Base-by-base conservation (phyloP, 35 echinoderm and acorn worm genomes). In the Antedon bifida region DNA sequence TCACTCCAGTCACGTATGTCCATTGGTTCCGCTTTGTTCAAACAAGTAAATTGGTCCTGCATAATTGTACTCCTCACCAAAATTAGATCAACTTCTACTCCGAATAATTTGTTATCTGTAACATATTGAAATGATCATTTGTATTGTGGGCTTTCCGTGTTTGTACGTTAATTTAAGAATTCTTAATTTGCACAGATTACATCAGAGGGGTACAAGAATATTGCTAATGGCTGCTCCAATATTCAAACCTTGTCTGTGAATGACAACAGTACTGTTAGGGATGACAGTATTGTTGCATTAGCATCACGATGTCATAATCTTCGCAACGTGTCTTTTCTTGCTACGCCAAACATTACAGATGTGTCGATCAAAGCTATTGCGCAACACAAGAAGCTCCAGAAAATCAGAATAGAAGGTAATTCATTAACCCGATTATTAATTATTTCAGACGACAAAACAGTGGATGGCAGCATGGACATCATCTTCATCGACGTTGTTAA, bases 341-440 rank as follows among this genome's bases (percentile, higher is more conserved):
- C 75, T 17, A 85, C 88, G 7, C 95, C 91, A 73, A 89, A 99
- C 85, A 92, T 99, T 80, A 88, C 90, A 30, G 95, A 99, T 39
- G 73, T 82, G 0, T 39, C 90, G 26, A 26, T 99, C 64, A 99
- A 90, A 64, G 87, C 90, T 31, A 64, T 99, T 30, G 94, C 90
- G 35, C 84, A 85, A 39, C 87, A 99, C 64, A 86, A 87, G 36
- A 92, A 88, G 73, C 74, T 92, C 39, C 95, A 99, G 35, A 81
- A 85, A 55, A 92, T 97, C 42, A 89, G 91, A 33, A 88, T 99
- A 75, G 90, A 90, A 90, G 91, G 95, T 90, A 86, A 82, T 56
- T 44, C 75, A 36, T 84, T 33, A 3, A 8, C 23, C 75, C 23
- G 5, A 5, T 76, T 29, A 5, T 76, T 5, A 8, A 5, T 10